Conservation (phyloP, 1,140 invertebrate species). For the Drosophila lacertosa region DNA sequence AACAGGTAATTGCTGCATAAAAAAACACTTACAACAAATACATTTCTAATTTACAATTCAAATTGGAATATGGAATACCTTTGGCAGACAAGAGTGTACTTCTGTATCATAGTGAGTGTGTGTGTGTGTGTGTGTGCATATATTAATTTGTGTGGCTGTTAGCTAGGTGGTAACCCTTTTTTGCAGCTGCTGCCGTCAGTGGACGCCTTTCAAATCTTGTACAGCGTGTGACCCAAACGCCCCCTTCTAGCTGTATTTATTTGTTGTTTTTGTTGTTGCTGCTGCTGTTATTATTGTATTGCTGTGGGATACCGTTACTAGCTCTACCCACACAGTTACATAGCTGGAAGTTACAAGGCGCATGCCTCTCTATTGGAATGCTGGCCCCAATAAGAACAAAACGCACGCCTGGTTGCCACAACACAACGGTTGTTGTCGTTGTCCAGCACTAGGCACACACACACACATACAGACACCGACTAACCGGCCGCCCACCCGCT, state of each 20-base stretch:
- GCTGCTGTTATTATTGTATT: constrained; percentile 20
- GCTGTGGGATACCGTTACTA: constrained; percentile 56
- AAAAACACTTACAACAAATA: constrained; percentile 10
- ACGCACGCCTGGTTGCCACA: constrained; percentile 69
- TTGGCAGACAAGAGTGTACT: constrained; percentile 9
- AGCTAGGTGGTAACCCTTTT: constrained; percentile 54
- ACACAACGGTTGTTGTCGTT: constrained; percentile 71
- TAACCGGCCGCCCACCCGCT: background rate
- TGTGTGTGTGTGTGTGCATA: background rate
- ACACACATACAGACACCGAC: no score
- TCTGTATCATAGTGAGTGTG: background rate
- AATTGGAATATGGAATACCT: constrained; percentile 48
- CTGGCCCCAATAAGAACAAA: constrained; percentile 42
- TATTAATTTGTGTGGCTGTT: constrained; percentile 32
- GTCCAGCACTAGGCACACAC: constrained; percentile 51
- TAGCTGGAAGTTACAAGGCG: constrained; percentile 51
- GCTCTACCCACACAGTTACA: constrained; percentile 40
- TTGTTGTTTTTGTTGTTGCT: constrained; percentile 24
- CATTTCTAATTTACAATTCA: constrained; percentile 52
- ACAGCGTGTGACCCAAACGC: constrained; percentile 76
- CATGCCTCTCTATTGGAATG: constrained; percentile 69
- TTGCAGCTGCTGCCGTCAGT: constrained; percentile 5
- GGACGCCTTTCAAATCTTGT: constrained; percentile 43
- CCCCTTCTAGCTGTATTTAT: constrained; percentile 53
- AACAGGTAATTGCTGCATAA: constrained; percentile 3